A percentile compares a stretch with the other conserved stretches of the same genome.
Evolutionary conservation across 2,797 vertebrate genomes (phyloP).

Genomic region (Spizella passerina): DNA sequence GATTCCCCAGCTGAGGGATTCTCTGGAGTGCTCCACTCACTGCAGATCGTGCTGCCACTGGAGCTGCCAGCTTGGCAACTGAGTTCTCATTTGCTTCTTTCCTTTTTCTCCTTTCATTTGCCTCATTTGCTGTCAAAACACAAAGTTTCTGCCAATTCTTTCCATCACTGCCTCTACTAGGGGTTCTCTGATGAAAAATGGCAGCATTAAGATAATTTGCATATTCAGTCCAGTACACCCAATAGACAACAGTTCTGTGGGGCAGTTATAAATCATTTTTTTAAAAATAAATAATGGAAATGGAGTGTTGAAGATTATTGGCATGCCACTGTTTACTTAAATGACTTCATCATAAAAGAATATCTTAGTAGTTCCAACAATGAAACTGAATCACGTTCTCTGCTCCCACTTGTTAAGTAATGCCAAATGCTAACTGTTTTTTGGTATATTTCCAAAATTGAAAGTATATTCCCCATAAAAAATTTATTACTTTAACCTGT

Average conservation of each 20-base stretch:
- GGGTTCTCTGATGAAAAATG: background rate
- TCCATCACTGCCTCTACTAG: background rate
- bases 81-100: background rate
- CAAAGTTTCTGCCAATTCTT: background rate
- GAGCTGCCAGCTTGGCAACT: accelerated
- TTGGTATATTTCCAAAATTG: background rate
- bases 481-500: background rate
- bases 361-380: background rate
- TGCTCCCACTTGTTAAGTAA: background rate
- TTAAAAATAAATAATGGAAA: background rate
- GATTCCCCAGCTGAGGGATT: background rate
- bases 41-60: accelerated
- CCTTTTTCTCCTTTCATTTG: background rate
- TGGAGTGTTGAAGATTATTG: background rate
- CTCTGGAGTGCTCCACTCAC: accelerated
- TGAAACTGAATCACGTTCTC: background rate
- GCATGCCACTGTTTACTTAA: background rate
- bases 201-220: background rate
- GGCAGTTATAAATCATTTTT: background rate
- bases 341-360: background rate
- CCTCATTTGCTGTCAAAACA: background rate
- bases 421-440: background rate
- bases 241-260: background rate
- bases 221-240: background rate
- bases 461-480: background rate